phyloP scores from a whole-genome alignment of 1,140 invertebrate genomes.

The Magallana gigas region DNA sequence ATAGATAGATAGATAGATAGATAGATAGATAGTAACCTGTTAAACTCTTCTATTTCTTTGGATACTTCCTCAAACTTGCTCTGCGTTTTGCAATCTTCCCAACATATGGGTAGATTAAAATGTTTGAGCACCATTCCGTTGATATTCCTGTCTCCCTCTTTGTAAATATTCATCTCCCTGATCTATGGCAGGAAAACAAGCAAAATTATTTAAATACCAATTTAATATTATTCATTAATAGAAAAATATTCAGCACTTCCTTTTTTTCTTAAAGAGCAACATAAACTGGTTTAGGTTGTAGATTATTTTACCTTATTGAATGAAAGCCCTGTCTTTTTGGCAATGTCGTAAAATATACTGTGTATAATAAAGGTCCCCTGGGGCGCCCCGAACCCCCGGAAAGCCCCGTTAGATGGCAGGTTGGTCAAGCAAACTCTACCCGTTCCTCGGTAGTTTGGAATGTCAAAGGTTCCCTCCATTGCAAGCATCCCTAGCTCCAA shows the following conservation, averaged over 20 bases:
- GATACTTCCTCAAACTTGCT: constrained; percentile 82
- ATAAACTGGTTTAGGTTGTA: no score
- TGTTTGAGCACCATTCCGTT: constrained; percentile 87
- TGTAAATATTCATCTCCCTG: constrained; percentile 88
- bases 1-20: no score
- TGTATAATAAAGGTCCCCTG: constrained; percentile 74
- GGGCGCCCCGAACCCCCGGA: constrained; percentile 77
- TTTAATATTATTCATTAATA: no score
- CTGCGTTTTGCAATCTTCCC: constrained; percentile 87
- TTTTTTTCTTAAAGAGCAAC: no score
- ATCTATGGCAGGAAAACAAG: constrained; percentile 71
- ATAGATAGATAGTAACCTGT: constrained; percentile 55
- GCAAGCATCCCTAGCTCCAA: neutral
- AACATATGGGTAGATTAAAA: constrained; percentile 89
- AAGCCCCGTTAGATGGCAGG: constrained; percentile 77
- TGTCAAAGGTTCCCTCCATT: neutral
- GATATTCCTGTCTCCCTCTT: constrained; percentile 88
- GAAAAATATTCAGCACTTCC: no score
- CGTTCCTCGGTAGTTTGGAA: constrained; percentile 40
- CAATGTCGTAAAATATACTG: constrained; percentile 70
- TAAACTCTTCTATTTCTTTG: constrained; percentile 61
- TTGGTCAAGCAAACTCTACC: constrained; percentile 77
- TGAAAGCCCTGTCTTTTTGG: constrained; percentile 59
- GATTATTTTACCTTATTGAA: constrained; percentile 55
- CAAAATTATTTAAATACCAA: no score